phyloP scores from a whole-genome alignment of 2,797 vertebrate genomes.

The Valencia hispanica region DNA sequence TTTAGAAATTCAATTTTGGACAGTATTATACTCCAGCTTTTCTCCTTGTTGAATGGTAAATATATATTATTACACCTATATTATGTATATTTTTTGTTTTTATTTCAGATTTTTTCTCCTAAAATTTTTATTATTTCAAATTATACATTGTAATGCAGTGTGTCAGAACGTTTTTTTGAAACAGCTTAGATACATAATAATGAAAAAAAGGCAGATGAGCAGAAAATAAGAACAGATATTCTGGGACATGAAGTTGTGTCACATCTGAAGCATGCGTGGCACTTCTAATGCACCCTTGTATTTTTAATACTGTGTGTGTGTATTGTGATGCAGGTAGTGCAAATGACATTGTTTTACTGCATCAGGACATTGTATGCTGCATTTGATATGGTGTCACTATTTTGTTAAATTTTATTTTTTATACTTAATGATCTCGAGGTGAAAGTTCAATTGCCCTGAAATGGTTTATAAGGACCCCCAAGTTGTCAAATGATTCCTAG shows the following conservation, averaged over 20 bases:
- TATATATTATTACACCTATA: neutral
- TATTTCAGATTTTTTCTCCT: neutral
- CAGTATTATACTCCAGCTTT: neutral
- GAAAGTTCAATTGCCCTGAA: neutral
- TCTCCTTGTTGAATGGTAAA: neutral
- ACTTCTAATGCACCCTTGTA: neutral
- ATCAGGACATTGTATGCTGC: neutral
- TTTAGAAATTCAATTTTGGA: neutral
- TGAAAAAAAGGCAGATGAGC: neutral
- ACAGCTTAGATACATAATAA: neutral
- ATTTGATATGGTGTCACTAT: neutral
- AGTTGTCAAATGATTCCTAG: neutral
- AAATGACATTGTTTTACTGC: too few relatives aligned
- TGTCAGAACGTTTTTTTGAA: too few relatives aligned
- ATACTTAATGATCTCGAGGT: neutral
- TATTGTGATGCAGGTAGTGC: neutral
- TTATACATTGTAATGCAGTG: too few relatives aligned
- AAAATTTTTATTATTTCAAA: too few relatives aligned
- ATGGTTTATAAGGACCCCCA: neutral
- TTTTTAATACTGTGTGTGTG: neutral
- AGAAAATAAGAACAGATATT: neutral
- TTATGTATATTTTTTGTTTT: neutral
- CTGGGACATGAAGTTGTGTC: neutral
- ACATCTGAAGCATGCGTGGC: neutral
- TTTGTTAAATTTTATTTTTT: neutral